These are phyloP conservation scores for Cromileptes altivelis DNA, from an alignment of 2,113 vertebrate species.

Conservation along the genomic window DNA sequence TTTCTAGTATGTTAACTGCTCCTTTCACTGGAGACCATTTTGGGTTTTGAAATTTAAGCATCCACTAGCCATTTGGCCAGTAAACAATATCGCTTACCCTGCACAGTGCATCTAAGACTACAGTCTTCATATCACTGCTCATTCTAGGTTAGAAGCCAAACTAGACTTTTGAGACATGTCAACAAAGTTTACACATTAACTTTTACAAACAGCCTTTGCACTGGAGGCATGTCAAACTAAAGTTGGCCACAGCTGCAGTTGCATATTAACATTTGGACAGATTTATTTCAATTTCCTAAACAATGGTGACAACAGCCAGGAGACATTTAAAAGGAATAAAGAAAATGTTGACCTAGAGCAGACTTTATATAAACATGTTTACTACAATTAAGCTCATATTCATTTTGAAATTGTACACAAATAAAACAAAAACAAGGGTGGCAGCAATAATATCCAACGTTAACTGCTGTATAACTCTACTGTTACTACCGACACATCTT, in stretches of 20 bases:
- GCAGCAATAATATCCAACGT: background rate
- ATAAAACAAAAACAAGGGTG: background rate
- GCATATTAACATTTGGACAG: conserved; percentile 10
- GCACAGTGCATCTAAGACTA: background rate
- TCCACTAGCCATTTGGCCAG: no score
- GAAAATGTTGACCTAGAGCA: no score
- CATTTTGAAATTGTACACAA: background rate
- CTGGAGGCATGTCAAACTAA: conserved; percentile 25
- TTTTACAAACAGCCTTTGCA: conserved; percentile 66
- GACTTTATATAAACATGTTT: background rate
- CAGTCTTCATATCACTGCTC: background rate
- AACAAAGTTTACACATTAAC: conserved; percentile 75
- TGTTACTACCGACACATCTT: background rate
- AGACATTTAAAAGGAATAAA: background rate
- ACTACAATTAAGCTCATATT: background rate
- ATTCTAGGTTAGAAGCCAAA: conserved; percentile 11
- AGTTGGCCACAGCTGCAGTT: background rate
- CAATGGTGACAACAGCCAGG: background rate
- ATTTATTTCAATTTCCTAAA: background rate
- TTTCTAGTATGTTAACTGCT: background rate
- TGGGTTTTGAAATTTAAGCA: no score
- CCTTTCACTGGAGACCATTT: background rate
- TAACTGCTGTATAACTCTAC: conserved; percentile 13
- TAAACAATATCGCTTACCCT: background rate
- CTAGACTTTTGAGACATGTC: background rate